Evolutionary conservation across 1,140 invertebrate genomes (phyloP).

Genomic region (Fopius arisanus): DNA sequence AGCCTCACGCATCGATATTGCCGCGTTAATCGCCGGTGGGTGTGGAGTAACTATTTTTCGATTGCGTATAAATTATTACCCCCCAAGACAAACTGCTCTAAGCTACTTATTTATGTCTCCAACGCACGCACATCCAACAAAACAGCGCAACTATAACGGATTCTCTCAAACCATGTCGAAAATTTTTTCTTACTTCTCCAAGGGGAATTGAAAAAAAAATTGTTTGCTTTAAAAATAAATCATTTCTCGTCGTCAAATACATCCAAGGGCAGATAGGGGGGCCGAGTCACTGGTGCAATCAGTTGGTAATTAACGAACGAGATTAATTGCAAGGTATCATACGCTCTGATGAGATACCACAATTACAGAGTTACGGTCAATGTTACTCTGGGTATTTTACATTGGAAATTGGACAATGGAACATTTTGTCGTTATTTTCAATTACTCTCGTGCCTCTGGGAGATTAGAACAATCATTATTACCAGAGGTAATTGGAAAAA

Average conservation of each 20-base stretch:
- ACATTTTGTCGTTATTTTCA: background rate
- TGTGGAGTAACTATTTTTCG: background rate
- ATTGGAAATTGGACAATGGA: background rate
- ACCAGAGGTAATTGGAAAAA: background rate
- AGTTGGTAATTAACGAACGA: constrained; percentile 19
- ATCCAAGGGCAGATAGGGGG: background rate
- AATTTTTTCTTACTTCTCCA: background rate
- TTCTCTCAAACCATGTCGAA: background rate
- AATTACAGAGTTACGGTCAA: constrained; percentile 3
- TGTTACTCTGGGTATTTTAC: background rate
- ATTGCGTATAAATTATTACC: background rate
- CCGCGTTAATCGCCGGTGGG: background rate
- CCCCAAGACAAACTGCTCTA: background rate
- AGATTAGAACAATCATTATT: background rate
- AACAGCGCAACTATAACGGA: background rate
- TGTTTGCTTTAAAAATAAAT: background rate
- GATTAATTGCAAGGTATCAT: constrained; percentile 28
- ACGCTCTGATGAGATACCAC: constrained; percentile 19
- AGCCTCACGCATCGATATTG: background rate
- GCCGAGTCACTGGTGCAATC: constrained; percentile 11
- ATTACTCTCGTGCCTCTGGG: background rate
- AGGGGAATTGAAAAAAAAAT: background rate
- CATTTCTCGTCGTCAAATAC: background rate
- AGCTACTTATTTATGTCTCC: background rate
- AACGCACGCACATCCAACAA: background rate